phyloP scores from a whole-genome alignment of 2,888 invertebrate species.

The Chloroclysta siterata region DNA sequence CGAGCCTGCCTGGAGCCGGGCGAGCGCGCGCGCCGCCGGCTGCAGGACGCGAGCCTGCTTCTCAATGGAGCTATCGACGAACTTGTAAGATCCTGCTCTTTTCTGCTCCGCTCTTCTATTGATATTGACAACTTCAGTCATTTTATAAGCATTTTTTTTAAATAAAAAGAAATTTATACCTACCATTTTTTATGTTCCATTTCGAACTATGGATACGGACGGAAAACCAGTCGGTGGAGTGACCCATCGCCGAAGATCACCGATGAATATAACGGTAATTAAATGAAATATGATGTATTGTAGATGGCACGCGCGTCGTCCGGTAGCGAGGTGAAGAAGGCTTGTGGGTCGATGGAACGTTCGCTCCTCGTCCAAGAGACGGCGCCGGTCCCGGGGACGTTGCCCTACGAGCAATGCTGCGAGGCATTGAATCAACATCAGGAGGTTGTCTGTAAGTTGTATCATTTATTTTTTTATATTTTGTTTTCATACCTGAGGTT shows the following conservation, averaged over 20 bases:
- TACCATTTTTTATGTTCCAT: no score
- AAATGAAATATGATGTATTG: no score
- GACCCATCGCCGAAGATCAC: no score
- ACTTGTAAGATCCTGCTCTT: constrained; percentile 55
- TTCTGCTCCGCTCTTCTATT: background rate
- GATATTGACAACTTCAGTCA: no score
- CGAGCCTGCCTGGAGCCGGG: constrained; percentile 52
- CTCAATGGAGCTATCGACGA: constrained; percentile 64
- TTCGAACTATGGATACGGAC: no score
- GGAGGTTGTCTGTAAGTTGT: constrained; percentile 28
- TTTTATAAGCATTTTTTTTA: no score
- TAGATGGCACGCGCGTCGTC: no score
- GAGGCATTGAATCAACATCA: constrained; percentile 56
- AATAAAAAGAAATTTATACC: no score
- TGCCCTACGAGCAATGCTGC: constrained; percentile 54
- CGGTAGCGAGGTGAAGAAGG: constrained; percentile 39
- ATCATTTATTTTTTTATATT: background rate
- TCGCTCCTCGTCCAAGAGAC: constrained; percentile 40
- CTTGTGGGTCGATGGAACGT: constrained; percentile 47
- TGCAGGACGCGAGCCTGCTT: constrained; percentile 58
- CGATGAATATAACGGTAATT: no score
- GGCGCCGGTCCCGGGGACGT: constrained; percentile 31
- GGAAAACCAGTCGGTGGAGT: no score
- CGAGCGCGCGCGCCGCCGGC: constrained; percentile 48
- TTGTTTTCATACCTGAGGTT: no score